These are phyloP conservation scores for Ectobius pallidus DNA, from an alignment of 2,888 invertebrate genomes.

Conservation along the genomic window DNA sequence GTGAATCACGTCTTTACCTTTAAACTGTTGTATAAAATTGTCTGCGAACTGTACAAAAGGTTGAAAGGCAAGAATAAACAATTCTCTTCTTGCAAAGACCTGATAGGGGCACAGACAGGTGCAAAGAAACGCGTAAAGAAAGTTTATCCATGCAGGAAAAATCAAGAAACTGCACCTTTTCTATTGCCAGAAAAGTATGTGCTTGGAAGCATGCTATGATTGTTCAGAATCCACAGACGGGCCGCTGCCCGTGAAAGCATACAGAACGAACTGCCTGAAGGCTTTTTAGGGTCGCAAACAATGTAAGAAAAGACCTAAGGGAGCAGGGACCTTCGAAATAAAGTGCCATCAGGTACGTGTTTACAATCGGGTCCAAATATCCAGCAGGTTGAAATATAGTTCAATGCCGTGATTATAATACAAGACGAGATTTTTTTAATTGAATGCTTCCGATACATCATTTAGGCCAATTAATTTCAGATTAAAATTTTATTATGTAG, in stretches of 20 bases:
- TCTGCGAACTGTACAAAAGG: too few species aligned
- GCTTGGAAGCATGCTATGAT: conserved; percentile 5
- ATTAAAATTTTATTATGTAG: too few species aligned
- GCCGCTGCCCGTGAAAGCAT: conserved; percentile 13
- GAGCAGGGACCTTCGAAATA: conserved; percentile 7
- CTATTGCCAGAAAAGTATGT: conserved; percentile 12
- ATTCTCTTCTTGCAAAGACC: not conserved
- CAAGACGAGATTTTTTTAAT: too few species aligned
- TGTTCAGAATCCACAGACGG: conserved; percentile 26
- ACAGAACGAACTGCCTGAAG: not conserved
- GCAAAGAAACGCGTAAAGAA: conserved; percentile 27
- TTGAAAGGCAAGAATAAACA: conserved; percentile 2
- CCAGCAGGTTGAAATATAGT: not conserved
- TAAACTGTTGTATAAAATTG: too few species aligned
- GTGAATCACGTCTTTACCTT: too few species aligned
- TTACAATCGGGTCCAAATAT: too few species aligned
- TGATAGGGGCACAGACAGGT: conserved; percentile 26
- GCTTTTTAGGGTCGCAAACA: conserved; percentile 11
- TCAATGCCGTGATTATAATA: too few species aligned
- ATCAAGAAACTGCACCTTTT: conserved; percentile 28
- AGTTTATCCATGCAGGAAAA: conserved; percentile 36
- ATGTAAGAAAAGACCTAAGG: conserved; percentile 15
- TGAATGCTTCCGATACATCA: too few species aligned
- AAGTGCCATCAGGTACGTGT: not conserved
- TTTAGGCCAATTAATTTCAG: too few species aligned